These are phyloP conservation scores for Acleris literana DNA, from an alignment of 2,888 invertebrate species.

Conservation along the genomic window DNA sequence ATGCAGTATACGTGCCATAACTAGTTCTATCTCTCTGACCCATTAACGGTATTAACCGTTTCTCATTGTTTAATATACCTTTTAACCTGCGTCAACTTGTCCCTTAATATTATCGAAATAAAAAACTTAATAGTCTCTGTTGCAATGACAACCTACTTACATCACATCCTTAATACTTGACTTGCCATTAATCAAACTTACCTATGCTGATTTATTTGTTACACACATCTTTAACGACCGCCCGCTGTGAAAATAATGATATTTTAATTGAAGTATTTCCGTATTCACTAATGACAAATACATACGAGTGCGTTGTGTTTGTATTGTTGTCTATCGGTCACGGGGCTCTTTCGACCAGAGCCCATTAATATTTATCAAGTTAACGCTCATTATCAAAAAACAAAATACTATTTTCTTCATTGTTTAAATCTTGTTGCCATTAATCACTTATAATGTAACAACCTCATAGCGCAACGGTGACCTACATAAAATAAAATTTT, in stretches of 20 bases:
- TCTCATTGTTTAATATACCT: too few species aligned
- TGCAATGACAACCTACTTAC: neutral
- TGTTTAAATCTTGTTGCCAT: conserved; percentile 60
- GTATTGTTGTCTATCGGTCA: conserved; percentile 52
- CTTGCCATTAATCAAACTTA: conserved; percentile 6
- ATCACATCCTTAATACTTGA: neutral
- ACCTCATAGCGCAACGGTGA: conserved; percentile 42
- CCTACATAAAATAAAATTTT: conserved; percentile 23
- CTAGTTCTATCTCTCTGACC: too few species aligned
- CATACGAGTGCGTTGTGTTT: conserved; percentile 23
- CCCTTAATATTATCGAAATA: too few species aligned
- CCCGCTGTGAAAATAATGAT: conserved; percentile 35
- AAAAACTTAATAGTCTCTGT: neutral
- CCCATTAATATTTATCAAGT: conserved; percentile 71
- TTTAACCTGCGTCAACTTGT: too few species aligned
- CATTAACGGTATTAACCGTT: too few species aligned
- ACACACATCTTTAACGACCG: conserved; percentile 12
- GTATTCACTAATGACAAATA: conserved; percentile 36
- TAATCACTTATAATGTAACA: conserved; percentile 58
- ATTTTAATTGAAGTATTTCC: conserved; percentile 35
- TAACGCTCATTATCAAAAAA: conserved; percentile 71
- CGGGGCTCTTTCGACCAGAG: conserved; percentile 48
- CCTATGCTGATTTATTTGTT: conserved; percentile 25
- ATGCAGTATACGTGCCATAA: too few species aligned
- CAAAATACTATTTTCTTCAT: conserved; percentile 66